phyloP scores from a whole-genome alignment of 2,113 vertebrate genomes.

The Crotophaga sulcirostris region DNA sequence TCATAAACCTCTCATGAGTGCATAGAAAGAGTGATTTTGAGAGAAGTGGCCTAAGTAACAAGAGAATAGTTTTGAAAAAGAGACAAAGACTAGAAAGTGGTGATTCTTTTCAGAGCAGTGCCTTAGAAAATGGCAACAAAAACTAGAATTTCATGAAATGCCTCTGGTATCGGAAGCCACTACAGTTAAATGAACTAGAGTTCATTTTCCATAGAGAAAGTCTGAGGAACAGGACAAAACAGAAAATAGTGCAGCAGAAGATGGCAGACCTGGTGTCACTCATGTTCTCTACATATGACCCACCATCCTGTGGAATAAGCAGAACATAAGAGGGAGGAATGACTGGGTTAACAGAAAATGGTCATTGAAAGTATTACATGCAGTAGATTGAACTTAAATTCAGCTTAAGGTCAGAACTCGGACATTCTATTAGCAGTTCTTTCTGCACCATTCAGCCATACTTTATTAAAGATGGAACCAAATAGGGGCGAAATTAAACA shows the following conservation, averaged over 20 bases:
- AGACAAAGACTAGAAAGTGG: neutral
- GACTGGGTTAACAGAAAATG: neutral
- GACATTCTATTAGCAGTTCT: neutral
- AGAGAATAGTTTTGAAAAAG: neutral
- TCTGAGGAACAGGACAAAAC: neutral
- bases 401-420: neutral
- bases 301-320: neutral
- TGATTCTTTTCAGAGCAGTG: neutral
- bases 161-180: neutral
- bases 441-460: neutral
- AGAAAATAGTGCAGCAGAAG: neutral
- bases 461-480: neutral
- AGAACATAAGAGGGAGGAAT: neutral
- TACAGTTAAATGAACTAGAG: neutral
- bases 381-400: neutral
- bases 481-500: neutral
- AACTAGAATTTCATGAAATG: neutral
- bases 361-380: neutral
- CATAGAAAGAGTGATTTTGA: neutral
- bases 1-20: neutral
- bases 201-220: neutral
- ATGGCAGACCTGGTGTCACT: neutral
- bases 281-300: neutral
- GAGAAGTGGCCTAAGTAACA: neutral
- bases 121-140: neutral